Evolutionary conservation across 2,113 vertebrate species (phyloP).

Genomic region (Sorex fumeus): DNA sequence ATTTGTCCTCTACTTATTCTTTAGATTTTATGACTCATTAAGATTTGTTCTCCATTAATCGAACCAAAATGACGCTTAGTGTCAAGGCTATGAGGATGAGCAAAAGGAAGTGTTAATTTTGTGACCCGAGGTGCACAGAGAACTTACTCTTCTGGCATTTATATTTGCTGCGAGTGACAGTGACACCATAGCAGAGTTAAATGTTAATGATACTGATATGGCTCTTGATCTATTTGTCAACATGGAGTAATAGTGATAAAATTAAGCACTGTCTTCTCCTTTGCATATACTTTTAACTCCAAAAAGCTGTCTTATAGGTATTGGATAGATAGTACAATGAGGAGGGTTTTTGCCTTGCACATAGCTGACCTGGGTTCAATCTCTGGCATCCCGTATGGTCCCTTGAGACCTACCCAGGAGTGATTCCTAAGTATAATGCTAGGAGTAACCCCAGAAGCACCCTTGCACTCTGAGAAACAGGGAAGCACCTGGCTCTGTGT

Average conservation of each 20-base stretch:
- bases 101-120: slow-evolving; percentile 15
- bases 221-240: not conserved
- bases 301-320: no score
- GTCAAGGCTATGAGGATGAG: slow-evolving; percentile 20
- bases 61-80: slow-evolving; percentile 39
- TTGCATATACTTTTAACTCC: not conserved
- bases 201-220: no score
- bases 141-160: not conserved
- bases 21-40: slow-evolving; percentile 70
- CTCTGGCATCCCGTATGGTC: no score
- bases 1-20: slow-evolving; percentile 62
- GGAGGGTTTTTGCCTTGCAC: no score
- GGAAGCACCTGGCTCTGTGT: no score
- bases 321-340: no score
- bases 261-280: not conserved
- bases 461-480: no score
- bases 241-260: not conserved
- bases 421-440: no score
- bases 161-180: not conserved
- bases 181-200: not conserved
- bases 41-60: slow-evolving; percentile 58
- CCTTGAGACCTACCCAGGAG: no score
- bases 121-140: not conserved
- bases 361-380: no score
- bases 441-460: no score